Conservation (phyloP, 1,140 invertebrate species). For the Pogonomyrmex barbatus region DNA sequence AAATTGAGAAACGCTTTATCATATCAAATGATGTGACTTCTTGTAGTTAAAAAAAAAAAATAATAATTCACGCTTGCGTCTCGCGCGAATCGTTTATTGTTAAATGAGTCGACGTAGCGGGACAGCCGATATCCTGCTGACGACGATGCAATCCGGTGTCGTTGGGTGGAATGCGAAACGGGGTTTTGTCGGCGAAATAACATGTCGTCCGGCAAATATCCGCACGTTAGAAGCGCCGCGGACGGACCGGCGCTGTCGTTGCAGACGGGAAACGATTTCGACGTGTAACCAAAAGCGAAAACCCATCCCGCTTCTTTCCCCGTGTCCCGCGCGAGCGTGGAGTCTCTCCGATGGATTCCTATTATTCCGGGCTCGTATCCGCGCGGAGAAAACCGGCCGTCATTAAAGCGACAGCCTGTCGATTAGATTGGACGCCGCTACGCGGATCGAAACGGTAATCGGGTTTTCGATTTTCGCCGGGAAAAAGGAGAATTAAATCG, state of each 20-base stretch:
- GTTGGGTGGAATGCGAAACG: slow-evolving; percentile 67
- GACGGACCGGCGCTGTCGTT: slow-evolving; percentile 8
- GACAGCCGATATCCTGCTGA: slow-evolving; percentile 58
- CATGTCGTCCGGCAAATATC: slow-evolving; percentile 64
- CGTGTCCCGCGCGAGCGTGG: not conserved
- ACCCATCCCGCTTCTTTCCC: slow-evolving; percentile 8
- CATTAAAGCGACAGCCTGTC: slow-evolving; percentile 31
- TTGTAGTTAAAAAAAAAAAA: not conserved
- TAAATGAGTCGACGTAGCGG: slow-evolving; percentile 68
- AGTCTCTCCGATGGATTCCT: slow-evolving; percentile 61
- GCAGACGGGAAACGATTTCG: slow-evolving; percentile 58
- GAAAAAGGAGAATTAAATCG: slow-evolving; percentile 2
- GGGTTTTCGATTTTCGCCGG: not conserved
- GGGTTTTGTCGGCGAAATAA: slow-evolving; percentile 70
- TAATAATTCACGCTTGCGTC: slow-evolving; percentile 20
- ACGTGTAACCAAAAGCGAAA: slow-evolving; percentile 53
- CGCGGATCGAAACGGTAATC: slow-evolving; percentile 37
- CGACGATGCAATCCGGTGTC: slow-evolving; percentile 57
- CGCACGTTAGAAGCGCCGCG: slow-evolving; percentile 47
- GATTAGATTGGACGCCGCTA: slow-evolving; percentile 41
- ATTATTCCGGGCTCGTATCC: slow-evolving; percentile 30
- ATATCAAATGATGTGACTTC: not conserved
- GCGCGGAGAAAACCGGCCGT: not conserved
- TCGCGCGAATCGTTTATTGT: slow-evolving; percentile 65
- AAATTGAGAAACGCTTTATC: not conserved